These are phyloP conservation scores for Pseudoips prasinana DNA, from an alignment of 2,888 invertebrate species.

Conservation along the genomic window DNA sequence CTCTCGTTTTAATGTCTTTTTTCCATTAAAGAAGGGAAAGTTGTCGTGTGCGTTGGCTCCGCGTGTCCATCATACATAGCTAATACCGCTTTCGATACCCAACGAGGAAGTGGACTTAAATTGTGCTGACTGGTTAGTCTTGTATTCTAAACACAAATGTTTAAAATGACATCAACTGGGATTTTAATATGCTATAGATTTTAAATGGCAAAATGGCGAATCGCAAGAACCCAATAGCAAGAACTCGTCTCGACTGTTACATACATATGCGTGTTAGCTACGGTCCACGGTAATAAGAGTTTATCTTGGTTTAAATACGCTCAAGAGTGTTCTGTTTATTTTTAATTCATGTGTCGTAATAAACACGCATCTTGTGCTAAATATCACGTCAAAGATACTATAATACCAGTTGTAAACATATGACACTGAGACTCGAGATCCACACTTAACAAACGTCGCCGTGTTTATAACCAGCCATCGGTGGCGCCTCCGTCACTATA, in stretches of 20 bases:
- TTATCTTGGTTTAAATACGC: neutral
- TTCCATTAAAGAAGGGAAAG: conserved; percentile 76
- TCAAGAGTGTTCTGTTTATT: conserved; percentile 19
- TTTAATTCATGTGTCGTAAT: conserved; percentile 17
- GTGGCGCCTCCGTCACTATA: conserved; percentile 30
- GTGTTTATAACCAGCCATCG: conserved; percentile 20
- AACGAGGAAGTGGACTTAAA: conserved; percentile 62
- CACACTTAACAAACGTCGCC: conserved; percentile 3
- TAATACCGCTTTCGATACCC: conserved; percentile 72
- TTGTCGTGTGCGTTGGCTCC: conserved; percentile 59
- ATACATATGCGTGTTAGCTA: too few relatives aligned
- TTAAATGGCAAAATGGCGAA: too few relatives aligned
- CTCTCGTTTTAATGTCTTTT: conserved; percentile 63
- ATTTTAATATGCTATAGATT: conserved; percentile 1
- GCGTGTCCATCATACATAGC: conserved; percentile 69
- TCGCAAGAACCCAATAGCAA: too few relatives aligned
- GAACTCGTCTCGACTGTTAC: too few relatives aligned
- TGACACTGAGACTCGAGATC: conserved; percentile 16
- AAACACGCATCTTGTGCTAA: conserved; percentile 22
- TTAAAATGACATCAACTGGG: conserved; percentile 14
- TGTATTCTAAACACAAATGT: conserved; percentile 25
- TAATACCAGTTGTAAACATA: conserved; percentile 20
- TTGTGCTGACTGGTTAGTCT: conserved; percentile 29
- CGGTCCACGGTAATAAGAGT: too few relatives aligned
- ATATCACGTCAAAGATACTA: conserved; percentile 20